These are phyloP conservation scores for Antrozous pallidus DNA, from an alignment of 2,797 vertebrate species.

Conservation along the genomic window DNA sequence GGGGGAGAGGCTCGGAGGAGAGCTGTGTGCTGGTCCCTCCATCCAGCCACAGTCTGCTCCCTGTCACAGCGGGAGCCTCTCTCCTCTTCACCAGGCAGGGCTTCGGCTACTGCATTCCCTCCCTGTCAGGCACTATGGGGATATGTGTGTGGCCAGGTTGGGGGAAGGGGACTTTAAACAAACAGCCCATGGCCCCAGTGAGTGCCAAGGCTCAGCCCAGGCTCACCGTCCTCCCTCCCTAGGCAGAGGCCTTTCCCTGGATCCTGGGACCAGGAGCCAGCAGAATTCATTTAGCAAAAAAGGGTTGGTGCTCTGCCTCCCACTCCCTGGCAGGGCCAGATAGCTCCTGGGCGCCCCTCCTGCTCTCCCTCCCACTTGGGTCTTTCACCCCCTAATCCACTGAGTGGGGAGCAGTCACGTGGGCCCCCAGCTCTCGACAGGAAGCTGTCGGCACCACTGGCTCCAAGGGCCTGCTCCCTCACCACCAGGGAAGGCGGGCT, in stretches of 20 bases:
- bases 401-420: constrained; percentile 63
- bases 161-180: constrained; percentile 15
- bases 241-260: background rate
- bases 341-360: background rate
- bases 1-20: background rate
- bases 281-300: constrained; percentile 48
- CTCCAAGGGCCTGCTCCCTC: constrained; percentile 37
- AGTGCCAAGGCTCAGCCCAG: constrained; percentile 36
- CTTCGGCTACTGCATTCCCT: constrained; percentile 31
- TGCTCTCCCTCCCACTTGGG: background rate
- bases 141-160: constrained; percentile 47
- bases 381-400: constrained; percentile 69
- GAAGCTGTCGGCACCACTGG: constrained; percentile 73
- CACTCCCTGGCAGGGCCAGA: background rate
- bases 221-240: background rate
- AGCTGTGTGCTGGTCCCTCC: background rate
- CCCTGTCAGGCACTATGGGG: background rate
- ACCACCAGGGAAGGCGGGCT: constrained; percentile 53
- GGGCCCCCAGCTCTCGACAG: constrained; percentile 66
- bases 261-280: constrained; percentile 46
- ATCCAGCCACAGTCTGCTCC: background rate
- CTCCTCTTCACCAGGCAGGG: background rate
- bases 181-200: constrained; percentile 4
- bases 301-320: background rate
- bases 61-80: background rate